These are phyloP conservation scores for Calycopis cecrops DNA, from an alignment of 1,140 invertebrate species.

Conservation along the genomic window DNA sequence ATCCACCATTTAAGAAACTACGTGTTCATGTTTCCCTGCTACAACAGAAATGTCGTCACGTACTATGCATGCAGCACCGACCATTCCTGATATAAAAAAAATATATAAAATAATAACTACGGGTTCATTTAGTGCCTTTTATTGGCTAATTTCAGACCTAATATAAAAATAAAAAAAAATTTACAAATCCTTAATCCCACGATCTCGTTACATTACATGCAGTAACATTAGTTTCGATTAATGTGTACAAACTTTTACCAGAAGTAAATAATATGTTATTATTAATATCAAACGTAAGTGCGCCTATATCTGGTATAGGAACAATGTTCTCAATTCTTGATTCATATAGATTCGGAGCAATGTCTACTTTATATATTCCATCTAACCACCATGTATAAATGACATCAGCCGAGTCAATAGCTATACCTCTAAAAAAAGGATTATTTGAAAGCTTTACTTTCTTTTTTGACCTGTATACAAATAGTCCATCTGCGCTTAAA, in stretches of 20 bases:
- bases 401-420: constrained; percentile 44
- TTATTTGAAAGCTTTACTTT: constrained; percentile 43
- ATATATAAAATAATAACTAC: too few relatives aligned
- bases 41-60: too few relatives aligned
- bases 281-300: constrained; percentile 55
- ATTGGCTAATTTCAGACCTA: too few relatives aligned
- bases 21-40: too few relatives aligned
- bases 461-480: constrained; percentile 34
- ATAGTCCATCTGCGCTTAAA: constrained; percentile 41
- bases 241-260: constrained; percentile 40
- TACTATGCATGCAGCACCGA: too few relatives aligned
- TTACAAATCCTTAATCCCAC: too few relatives aligned
- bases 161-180: too few relatives aligned
- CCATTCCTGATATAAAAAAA: too few relatives aligned
- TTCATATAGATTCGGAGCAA: constrained; percentile 35
- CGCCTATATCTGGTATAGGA: constrained; percentile 40
- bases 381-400: constrained; percentile 64
- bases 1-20: too few relatives aligned
- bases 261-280: constrained; percentile 56
- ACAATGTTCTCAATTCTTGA: constrained; percentile 42
- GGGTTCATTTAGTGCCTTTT: too few relatives aligned
- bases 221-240: constrained; percentile 35
- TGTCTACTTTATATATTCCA: constrained; percentile 49
- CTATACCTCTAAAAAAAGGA: constrained; percentile 52
- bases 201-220: too few relatives aligned